Base-by-base conservation (phyloP, 2,797 vertebrate species). In the Menidia menidia region DNA sequence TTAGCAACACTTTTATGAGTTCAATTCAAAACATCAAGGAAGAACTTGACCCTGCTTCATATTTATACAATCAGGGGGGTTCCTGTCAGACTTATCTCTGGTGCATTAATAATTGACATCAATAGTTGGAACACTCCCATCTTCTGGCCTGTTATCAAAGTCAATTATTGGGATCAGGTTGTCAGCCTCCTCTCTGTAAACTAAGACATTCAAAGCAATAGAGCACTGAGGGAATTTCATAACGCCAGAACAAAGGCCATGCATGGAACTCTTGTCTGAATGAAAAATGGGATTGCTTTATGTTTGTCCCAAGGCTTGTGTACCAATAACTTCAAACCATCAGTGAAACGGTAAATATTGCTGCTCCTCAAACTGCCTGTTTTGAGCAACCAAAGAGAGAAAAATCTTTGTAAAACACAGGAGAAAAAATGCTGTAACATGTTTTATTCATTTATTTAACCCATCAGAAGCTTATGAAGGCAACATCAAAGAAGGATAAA, bases 361-460 rank as follows among this genome's bases (percentile, higher is more conserved):
- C 84, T 64, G 70, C 78, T 86, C 67, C 59, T 54, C 57, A 73
- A 83, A 89, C 83, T 76, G 78, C 66, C 73, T 79, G 73, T 65
- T 86, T 80, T 77, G 71, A 83, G 60, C 71, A 73, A 83, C 66
- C 53, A 82, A 73, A 82, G 63, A 80, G 63, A 50, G 62, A 72
- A 80, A 25, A 77, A 71, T 64, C 41, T 68, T 47, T 68, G 75
- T 68, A 72, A 75, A 83, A 82, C 57, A 73, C 47, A 63, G 58
- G 58, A 43, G 64, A 55, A 72, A 82, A 81, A 55, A 75, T 54
- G 67, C 61, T 35, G 50, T 75, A 77, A 86, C 65, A 92, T 93
- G 83, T 90, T 92, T 92, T 88, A 92, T 90, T 91, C 69, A 89
- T 91, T 86, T 52, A 76, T 87, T 89, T 81, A 86, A 86, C 56